Percentiles rank a stretch among this genome's conserved stretches.
These are phyloP conservation scores for Ginglymostoma cirratum DNA, from an alignment of 2,113 vertebrate species.

Conservation along the genomic window DNA sequence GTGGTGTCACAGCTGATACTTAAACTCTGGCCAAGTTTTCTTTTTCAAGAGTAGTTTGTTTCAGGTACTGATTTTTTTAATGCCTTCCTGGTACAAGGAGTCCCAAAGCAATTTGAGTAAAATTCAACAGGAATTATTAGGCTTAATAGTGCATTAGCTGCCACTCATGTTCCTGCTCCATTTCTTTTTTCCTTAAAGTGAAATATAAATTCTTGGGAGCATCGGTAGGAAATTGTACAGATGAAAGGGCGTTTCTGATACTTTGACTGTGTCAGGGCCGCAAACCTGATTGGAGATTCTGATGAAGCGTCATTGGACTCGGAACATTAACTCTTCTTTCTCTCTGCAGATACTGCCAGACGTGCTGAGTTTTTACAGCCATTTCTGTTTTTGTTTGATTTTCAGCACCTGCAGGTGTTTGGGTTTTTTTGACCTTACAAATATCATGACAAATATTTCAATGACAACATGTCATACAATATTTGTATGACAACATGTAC, in stretches of 20 bases:
- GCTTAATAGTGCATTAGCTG: not conserved
- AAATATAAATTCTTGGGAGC: not conserved
- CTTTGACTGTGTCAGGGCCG: no score
- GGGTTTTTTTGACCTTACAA: no score
- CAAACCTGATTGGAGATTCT: no score
- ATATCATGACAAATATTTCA: no score
- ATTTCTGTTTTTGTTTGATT: no score
- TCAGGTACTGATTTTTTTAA: not conserved
- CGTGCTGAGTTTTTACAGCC: no score
- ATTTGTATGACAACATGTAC: not conserved
- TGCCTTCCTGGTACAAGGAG: not conserved
- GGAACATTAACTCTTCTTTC: no score
- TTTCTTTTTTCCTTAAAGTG: not conserved
- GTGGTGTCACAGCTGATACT: no score
- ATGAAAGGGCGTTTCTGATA: not conserved
- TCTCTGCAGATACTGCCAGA: no score
- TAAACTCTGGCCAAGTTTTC: not conserved
- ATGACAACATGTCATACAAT: not conserved
- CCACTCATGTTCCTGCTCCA: no score
- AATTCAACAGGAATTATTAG: not conserved
- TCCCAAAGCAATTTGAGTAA: not conserved
- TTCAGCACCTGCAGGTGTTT: no score
- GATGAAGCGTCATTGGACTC: no score
- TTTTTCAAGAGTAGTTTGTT: not conserved
- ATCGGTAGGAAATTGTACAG: not conserved